These are phyloP conservation scores for Myripristis murdjan DNA, from an alignment of 2,797 vertebrate genomes.

Conservation along the genomic window DNA sequence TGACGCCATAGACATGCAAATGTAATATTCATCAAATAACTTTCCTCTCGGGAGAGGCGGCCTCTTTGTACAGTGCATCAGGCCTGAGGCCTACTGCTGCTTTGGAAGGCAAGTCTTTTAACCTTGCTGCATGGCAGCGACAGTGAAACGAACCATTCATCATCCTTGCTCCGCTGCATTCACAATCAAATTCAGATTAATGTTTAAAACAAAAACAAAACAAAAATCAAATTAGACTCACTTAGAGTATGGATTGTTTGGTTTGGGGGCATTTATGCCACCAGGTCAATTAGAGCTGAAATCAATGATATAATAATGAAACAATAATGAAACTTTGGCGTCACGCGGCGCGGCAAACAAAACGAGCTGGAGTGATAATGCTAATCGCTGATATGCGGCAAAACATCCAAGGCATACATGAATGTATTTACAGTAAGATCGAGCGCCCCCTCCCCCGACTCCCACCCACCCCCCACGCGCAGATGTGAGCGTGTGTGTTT, in stretches of 20 bases:
- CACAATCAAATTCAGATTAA: constrained; percentile 81
- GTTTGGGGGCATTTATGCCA: constrained; percentile 78
- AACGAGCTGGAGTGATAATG: constrained; percentile 44
- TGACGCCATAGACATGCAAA: background rate
- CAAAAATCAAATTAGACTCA: constrained; percentile 75
- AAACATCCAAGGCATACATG: constrained; percentile 15
- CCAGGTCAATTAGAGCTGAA: constrained; percentile 77
- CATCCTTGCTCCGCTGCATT: constrained; percentile 74
- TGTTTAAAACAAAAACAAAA: constrained; percentile 76
- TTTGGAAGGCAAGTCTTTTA: constrained; percentile 60
- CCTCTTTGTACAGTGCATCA: constrained; percentile 19
- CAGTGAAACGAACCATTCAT: constrained; percentile 76
- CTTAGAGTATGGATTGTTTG: constrained; percentile 77
- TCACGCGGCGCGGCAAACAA: constrained; percentile 31
- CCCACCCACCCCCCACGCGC: background rate
- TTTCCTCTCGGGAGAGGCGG: constrained; percentile 21
- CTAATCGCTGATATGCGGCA: constrained; percentile 20
- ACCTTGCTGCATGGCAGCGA: constrained; percentile 71
- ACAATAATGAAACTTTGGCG: constrained; percentile 70
- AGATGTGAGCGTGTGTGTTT: constrained; percentile 67
- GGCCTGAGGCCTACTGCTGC: background rate
- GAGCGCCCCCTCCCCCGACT: background rate
- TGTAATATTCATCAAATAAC: constrained; percentile 10
- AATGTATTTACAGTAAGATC: constrained; percentile 39
- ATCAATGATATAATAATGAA: constrained; percentile 81